Conservation (phyloP, 2,797 vertebrate species). For the Leptatherina wallacei region DNA sequence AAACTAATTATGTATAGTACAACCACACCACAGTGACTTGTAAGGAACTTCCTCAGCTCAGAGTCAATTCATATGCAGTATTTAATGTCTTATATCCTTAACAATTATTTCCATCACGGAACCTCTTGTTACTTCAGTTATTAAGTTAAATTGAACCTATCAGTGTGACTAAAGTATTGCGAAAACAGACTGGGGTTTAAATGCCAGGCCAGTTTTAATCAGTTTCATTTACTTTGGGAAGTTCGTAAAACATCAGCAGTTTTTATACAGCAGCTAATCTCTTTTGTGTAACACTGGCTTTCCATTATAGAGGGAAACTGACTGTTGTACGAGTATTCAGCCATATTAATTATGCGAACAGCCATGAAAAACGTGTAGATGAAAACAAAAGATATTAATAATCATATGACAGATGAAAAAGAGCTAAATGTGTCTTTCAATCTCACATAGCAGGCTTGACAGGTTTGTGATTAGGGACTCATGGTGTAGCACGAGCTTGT, state of each 20-base stretch:
- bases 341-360: conserved; percentile 37
- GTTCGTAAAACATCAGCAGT: conserved; percentile 22
- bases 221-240: conserved; percentile 28
- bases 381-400: conserved; percentile 34
- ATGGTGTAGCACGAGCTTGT: conserved; percentile 42
- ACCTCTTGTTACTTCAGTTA: conserved; percentile 19
- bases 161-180: background rate
- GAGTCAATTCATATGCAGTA: conserved; percentile 37
- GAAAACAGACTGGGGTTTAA: conserved; percentile 4
- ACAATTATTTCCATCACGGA: conserved; percentile 17
- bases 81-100: conserved; percentile 34
- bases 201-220: conserved; percentile 40
- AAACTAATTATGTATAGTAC: conserved; percentile 60
- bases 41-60: conserved; percentile 50
- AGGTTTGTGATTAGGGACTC: conserved; percentile 52
- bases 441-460: conserved; percentile 54
- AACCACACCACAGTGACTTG: conserved; percentile 40
- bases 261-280: conserved; percentile 28
- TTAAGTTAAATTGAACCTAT: background rate
- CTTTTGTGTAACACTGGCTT: conserved; percentile 29
- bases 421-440: conserved; percentile 52
- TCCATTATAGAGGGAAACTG: conserved; percentile 21
- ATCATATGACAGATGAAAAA: conserved; percentile 40
- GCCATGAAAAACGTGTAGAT: background rate
- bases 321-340: conserved; percentile 27